Percentiles rank a stretch among this genome's conserved stretches.
Evolutionary conservation across 2,888 invertebrate species (phyloP).

Genomic region (Oeneis ivallda): DNA sequence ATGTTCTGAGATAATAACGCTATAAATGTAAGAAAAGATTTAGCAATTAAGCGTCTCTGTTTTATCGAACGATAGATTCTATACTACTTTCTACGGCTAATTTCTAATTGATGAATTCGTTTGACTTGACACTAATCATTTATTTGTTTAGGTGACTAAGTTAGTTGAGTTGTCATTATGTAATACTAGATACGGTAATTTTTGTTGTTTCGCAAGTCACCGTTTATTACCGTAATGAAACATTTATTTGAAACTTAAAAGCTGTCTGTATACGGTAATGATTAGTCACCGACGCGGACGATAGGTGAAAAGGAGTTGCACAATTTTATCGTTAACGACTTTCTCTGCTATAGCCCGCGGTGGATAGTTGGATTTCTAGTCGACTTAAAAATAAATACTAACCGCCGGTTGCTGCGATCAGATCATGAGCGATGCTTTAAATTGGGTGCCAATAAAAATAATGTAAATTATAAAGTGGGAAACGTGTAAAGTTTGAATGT

Average conservation of each 20-base stretch:
- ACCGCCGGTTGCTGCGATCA: not conserved
- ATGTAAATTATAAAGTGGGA: too few relatives aligned
- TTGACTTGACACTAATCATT: conserved; percentile 5
- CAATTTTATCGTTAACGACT: conserved; percentile 33
- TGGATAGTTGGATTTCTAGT: conserved; percentile 3
- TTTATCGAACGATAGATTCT: too few relatives aligned
- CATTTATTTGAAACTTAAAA: conserved; percentile 25
- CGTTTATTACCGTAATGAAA: conserved; percentile 25
- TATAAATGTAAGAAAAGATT: too few relatives aligned
- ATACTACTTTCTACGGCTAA: too few relatives aligned
- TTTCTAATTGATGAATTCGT: too few relatives aligned
- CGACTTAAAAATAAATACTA: not conserved
- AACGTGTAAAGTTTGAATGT: too few relatives aligned
- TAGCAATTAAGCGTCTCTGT: too few relatives aligned
- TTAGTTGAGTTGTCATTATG: conserved; percentile 18
- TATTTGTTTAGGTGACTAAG: not conserved
- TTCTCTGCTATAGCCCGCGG: conserved; percentile 31
- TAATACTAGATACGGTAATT: conserved; percentile 15
- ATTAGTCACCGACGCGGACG: conserved; percentile 25
- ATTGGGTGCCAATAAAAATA: too few relatives aligned
- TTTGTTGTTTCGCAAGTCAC: conserved; percentile 33
- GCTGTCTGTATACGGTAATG: conserved; percentile 21
- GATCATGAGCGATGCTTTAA: too few relatives aligned
- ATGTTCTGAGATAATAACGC: too few relatives aligned
- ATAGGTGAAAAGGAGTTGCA: conserved; percentile 32